phyloP scores from a whole-genome alignment of 2,113 vertebrate genomes.

The Pseudorhombus dupliciocellatus region DNA sequence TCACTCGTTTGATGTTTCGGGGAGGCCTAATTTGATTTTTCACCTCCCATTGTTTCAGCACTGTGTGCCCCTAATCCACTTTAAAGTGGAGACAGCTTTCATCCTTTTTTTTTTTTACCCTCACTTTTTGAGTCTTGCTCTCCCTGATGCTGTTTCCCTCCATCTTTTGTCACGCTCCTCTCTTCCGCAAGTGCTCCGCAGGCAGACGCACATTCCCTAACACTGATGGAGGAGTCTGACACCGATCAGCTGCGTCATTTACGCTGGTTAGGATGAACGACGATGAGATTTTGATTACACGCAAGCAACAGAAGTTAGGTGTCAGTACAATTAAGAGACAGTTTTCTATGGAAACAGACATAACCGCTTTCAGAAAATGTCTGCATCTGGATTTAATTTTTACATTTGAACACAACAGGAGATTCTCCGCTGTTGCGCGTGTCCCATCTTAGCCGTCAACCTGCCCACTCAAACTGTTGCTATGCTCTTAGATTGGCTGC shows the following conservation, averaged over 20 bases:
- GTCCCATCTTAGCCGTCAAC: no score
- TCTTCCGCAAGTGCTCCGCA: neutral
- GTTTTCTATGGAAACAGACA: no score
- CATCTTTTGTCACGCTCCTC: constrained; percentile 36
- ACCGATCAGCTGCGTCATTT: no score
- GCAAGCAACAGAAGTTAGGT: neutral
- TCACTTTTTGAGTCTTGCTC: constrained; percentile 7
- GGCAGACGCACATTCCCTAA: neutral
- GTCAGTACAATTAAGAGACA: no score
- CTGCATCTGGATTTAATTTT: no score
- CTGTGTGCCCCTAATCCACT: constrained; percentile 84
- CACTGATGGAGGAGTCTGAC: neutral
- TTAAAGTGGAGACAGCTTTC: constrained; percentile 85
- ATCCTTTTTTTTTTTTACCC: constrained; percentile 62
- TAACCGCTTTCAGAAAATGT: no score
- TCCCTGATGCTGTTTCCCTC: constrained; percentile 31
- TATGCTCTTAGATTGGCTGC: no score
- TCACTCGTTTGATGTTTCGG: constrained; percentile 82
- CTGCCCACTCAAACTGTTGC: no score
- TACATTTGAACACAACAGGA: no score
- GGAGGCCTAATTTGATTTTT: constrained; percentile 86
- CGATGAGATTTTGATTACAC: neutral
- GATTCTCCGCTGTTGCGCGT: no score
- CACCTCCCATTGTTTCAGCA: constrained; percentile 86
- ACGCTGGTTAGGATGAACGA: no score